These are phyloP conservation scores for Lathamus discolor DNA, from an alignment of 2,113 vertebrate genomes.

Conservation along the genomic window DNA sequence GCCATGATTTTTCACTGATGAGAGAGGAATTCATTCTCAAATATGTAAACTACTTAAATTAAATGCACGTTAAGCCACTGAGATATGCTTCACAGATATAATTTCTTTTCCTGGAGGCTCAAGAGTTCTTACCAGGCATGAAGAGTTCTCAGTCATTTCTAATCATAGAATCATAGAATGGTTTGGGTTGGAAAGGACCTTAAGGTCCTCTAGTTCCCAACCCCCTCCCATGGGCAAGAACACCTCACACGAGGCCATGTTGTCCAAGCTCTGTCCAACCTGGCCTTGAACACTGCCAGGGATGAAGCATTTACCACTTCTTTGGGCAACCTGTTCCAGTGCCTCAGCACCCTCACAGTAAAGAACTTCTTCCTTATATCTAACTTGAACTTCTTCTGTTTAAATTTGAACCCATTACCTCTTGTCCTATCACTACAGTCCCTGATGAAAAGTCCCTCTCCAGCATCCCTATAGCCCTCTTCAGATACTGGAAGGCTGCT, in stretches of 20 bases:
- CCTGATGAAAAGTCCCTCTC: not conserved
- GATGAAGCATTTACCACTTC: not conserved
- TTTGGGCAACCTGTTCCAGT: not conserved
- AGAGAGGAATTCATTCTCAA: not conserved
- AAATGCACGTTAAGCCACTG: not conserved
- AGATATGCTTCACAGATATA: not conserved
- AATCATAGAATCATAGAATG: not conserved
- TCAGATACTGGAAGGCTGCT: not conserved
- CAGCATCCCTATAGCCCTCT: not conserved
- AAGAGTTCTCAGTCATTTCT: not conserved
- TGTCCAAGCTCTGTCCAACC: too few species aligned
- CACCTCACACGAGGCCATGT: not conserved
- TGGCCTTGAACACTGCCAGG: not conserved
- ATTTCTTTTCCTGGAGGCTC: not conserved
- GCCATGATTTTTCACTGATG: not conserved
- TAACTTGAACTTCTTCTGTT: not conserved
- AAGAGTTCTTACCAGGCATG: rapidly evolving
- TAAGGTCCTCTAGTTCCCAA: not conserved
- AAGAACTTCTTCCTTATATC: not conserved
- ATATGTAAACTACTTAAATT: not conserved
- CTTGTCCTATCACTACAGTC: not conserved
- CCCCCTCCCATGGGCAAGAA: not conserved
- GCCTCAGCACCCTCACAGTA: not conserved
- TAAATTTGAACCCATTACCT: not conserved
- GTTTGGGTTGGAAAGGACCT: not conserved